Base-by-base conservation (phyloP, 2,888 invertebrate species). In the Nemotelus nigrinus region DNA sequence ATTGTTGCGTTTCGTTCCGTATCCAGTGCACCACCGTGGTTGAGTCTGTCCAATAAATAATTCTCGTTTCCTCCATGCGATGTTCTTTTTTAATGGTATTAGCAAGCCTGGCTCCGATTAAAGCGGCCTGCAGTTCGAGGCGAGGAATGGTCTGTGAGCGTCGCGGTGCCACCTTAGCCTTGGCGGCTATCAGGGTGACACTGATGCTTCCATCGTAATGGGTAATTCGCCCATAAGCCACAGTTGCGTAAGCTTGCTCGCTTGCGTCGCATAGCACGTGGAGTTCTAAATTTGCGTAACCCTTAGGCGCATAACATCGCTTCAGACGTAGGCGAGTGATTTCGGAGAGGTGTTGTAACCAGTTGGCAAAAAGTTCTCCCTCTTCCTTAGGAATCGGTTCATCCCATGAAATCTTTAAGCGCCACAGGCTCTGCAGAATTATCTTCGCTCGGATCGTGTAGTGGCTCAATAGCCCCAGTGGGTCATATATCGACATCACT, bases 171-270 rank as follows among this genome's bases (percentile, higher is more conserved):
- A 58, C 58, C 58, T 58, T 58, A 7, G 58, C 7, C 58, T 58
- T 58, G 58, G 58, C 58, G 58, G 58, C 58, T 8, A 58, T 25
- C n/a, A 58, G 58, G n/a, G 58, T n/a, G 58, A 58, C 25, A 25
- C 58, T 58, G 58, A 7, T 58, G 58, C 58, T 58, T 25, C 58
- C 58, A n/a, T 58, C 58, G n/a, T 58, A 58, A n/a, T 58, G n/a
- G n/a, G 25, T 58, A 25, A 58, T 58, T 25, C 58, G 58, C 58
- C 58, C 6, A 58, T 58, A 58, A 58, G 58, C 58, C 6, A 58
- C 53, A 58, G 58, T n/a, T 58, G 58, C 58, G 58, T 58, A 58
- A 58, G 58, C 58, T 58, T 58, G 58, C 58, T 58, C 58, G 58
- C 58, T 58, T 6, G 58, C 58, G n/a, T 58, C 58, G 58, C 58